Evolutionary conservation across 2,797 vertebrate species (phyloP).

Genomic region (Lepus oiostolus): DNA sequence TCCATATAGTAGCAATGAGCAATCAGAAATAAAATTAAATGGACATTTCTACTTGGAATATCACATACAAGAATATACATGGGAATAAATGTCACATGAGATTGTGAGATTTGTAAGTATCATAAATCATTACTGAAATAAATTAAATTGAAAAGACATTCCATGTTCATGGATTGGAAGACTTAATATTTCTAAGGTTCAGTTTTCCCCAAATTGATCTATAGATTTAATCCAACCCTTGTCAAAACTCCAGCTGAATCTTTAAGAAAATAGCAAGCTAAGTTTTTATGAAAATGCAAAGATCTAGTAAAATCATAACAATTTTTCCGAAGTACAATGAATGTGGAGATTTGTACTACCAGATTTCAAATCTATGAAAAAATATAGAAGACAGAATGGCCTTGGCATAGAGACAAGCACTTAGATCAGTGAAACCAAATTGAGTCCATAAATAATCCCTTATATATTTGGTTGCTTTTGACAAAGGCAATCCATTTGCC

Average conservation of each 20-base stretch:
- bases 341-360: not conserved
- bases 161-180: not conserved
- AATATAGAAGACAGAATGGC: not conserved
- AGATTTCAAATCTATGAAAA: conserved; percentile 30
- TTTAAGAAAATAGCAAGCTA: not conserved
- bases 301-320: not conserved
- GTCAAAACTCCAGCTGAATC: not conserved
- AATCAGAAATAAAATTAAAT: not conserved
- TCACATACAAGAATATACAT: not conserved
- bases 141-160: conserved; percentile 17
- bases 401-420: not conserved
- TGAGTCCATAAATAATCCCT: not conserved
- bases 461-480: not conserved
- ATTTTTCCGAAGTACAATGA: not conserved
- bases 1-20: not conserved
- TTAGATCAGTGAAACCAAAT: not conserved
- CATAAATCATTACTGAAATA: not conserved
- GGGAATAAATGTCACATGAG: conserved; percentile 17
- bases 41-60: conserved; percentile 3
- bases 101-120: not conserved
- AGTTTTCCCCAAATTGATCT: conserved; percentile 10
- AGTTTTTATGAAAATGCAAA: not conserved
- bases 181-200: not conserved
- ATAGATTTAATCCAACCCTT: conserved; percentile 31
- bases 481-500: conserved; percentile 1